Base-by-base conservation (phyloP, 2,888 invertebrate genomes). In the Dusona sp. region DNA sequence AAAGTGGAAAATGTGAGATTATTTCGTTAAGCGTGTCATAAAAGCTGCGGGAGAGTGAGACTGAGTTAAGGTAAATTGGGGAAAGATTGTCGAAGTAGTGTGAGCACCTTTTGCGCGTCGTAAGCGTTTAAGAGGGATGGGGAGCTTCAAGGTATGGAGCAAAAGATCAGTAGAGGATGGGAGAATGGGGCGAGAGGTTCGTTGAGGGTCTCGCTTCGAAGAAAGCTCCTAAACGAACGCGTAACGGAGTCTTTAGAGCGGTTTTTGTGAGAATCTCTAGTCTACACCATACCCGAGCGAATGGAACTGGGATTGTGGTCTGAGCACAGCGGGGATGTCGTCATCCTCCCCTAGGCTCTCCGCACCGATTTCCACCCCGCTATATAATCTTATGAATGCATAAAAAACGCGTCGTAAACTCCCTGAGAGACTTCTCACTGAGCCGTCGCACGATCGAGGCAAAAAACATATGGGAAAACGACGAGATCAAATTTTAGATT, bases 351-450 rank as follows among this genome's bases (percentile, higher is more conserved):
- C 73, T 22, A 42, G 45, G 33, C 75, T 16, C 78, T 38, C 29
- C 57, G 38, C 1, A 38, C 36, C 33, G n/a, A 67, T 73, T 51
- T 78, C 84, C 75, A 77, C 54, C 74, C 65, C 81, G 81, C 88
- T 85, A 89, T 90, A 91, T 90, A 91, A 91, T 90, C 89, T 91
- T 92, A 91, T 91, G 92, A 92, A 92, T 92, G 92, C 90, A 91
- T 92, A 91, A 92, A 86, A 81, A 91, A 91, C 90, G 88, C 89
- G 86, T 72, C 88, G 89, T 90, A 90, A 91, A 90, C 89, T 91
- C 3, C 29, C 88, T 51, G 79, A 83, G 88, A 84, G 83, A 81
- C 67, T 67, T 67, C 64, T 51, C 79, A 72, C 42, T 65, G 84
- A 82, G 75, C 77, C 84, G 81, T 87, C 82, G 82, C 48, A 67